Base-by-base conservation (phyloP, 2,797 vertebrate species). In the Gila robusta region DNA sequence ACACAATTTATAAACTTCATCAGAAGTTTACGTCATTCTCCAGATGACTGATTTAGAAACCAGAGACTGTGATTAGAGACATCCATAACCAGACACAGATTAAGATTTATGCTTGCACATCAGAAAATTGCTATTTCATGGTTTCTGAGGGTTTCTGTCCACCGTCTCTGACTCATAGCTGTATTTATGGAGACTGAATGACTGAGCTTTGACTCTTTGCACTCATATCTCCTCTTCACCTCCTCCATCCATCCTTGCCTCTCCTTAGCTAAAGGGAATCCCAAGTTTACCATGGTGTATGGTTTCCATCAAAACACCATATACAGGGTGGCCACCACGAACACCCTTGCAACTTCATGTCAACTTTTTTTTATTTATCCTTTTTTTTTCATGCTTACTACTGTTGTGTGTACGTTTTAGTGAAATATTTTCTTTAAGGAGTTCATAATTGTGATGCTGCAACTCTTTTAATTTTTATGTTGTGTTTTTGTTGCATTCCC, bases 81-180 rank as follows among this genome's bases (percentile, higher is more conserved):
- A 84, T 76, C 49, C 79, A 88, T 87, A 87, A 86, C 79, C 37
- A 83, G 62, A 62, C 71, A 82, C 52, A 70, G 82, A 82, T 86
- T 84, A 84, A 62, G 64, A 72, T 83, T 86, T 89, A 84, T 86
- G 81, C 86, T 81, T 85, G 80, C 41, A 28, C 83, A 83, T 86
- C 88, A 87, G 16, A 86, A 86, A 84, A 73, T 44, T 16, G 28
- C 78, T 79, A 76, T 83, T 70, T 82, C 62, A 81, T 81, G 81
- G 76, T 86, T 89, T 86, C 54, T 74, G 66, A 81, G 71, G 81
- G 71, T 77, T 49, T 47, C 81, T 66, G 81, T 73, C 80, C 86
- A 83, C 83, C 17, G 32, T 81, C 70, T 83, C 77, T 89, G 83
- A 86, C 69, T 87, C 79, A 87, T 56, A 86, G 70, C 54, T 73